Evolutionary conservation across 2,888 invertebrate species (phyloP).

Genomic region (Cenopis cana): DNA sequence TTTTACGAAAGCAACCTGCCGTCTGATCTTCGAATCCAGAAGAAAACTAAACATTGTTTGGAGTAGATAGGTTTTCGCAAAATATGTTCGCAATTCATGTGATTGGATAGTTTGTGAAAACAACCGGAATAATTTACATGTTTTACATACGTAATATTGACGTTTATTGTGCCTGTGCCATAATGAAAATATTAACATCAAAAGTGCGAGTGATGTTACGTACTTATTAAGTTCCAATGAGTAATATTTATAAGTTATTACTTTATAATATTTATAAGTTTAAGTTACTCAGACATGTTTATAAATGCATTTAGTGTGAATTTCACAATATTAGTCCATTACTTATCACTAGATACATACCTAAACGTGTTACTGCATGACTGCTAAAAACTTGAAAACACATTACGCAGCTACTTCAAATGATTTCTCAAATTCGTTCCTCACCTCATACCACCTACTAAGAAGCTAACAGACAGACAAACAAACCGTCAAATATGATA

Average conservation of each 20-base stretch:
- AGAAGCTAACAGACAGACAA: slow-evolving; percentile 30
- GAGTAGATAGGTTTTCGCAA: too few relatives aligned
- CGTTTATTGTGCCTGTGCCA: too few relatives aligned
- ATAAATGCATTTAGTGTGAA: slow-evolving; percentile 8
- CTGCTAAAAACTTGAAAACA: slow-evolving; percentile 28
- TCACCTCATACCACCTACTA: slow-evolving; percentile 33
- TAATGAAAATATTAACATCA: too few relatives aligned
- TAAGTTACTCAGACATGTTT: slow-evolving; percentile 1
- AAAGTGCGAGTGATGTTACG: too few relatives aligned
- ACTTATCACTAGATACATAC: slow-evolving; percentile 18
- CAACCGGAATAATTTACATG: background rate
- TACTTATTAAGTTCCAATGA: too few relatives aligned
- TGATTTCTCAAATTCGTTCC: slow-evolving; percentile 38
- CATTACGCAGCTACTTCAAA: slow-evolving; percentile 31
- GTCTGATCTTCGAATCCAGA: too few relatives aligned
- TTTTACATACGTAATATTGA: too few relatives aligned
- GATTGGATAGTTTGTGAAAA: background rate
- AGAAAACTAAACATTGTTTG: too few relatives aligned
- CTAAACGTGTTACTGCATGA: slow-evolving; percentile 19
- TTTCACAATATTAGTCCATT: slow-evolving; percentile 36
- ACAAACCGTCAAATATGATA: slow-evolving; percentile 34
- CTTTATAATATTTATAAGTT: too few relatives aligned
- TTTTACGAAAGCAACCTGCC: too few relatives aligned
- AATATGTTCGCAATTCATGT: too few relatives aligned
- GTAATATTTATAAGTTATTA: too few relatives aligned